Conservation (phyloP, 2,888 invertebrate genomes). For the Dione juno region DNA sequence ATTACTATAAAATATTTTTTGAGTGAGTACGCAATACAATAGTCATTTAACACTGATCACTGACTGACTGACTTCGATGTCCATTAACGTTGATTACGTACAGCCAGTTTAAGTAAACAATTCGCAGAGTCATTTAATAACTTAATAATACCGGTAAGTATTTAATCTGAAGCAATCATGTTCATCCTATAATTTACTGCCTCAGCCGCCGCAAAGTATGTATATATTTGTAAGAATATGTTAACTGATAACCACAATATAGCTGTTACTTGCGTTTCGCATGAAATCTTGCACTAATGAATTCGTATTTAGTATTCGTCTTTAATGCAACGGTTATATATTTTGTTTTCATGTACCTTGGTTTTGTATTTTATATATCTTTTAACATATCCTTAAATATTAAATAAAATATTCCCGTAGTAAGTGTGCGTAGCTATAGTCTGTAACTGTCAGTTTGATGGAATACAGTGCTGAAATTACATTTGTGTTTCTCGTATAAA, state of each 20-base stretch:
- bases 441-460: conserved; percentile 42
- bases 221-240: conserved; percentile 54
- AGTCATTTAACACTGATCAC: conserved; percentile 15
- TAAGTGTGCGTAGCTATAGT: conserved; percentile 22
- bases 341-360: background rate
- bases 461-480: conserved; percentile 45
- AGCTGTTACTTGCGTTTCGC: conserved; percentile 41
- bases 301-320: background rate
- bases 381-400: background rate
- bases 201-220: conserved; percentile 50
- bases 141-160: conserved; percentile 47
- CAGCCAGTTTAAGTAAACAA: conserved; percentile 38
- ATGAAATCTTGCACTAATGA: background rate
- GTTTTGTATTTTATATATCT: background rate
- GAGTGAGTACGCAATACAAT: background rate
- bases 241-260: conserved; percentile 55
- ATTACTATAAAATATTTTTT: background rate
- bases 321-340: background rate
- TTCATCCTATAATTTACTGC: conserved; percentile 52
- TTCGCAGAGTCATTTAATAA: conserved; percentile 49
- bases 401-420: conserved; percentile 21
- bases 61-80: conserved; percentile 16
- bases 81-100: conserved; percentile 34
- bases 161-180: conserved; percentile 51
- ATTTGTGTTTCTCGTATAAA: conserved; percentile 46